Evolutionary conservation across 2,113 vertebrate genomes (phyloP).

Genomic region (Emydura subglobosa): DNA sequence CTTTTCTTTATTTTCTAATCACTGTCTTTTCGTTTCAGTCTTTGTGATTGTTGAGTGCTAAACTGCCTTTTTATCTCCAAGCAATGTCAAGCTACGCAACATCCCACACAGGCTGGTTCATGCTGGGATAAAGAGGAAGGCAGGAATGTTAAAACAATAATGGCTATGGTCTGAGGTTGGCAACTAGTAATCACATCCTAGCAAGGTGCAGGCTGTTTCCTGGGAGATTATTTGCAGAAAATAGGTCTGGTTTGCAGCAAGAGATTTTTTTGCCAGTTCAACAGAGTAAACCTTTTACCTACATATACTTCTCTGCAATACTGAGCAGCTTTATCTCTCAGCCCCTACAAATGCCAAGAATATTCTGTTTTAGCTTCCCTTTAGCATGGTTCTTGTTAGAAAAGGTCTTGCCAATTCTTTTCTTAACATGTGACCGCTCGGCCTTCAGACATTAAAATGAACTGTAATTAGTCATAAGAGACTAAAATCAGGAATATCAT

Average conservation of each 20-base stretch:
- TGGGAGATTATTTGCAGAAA: slow-evolving; percentile 83
- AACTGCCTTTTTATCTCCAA: slow-evolving; percentile 81
- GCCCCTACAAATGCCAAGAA: slow-evolving; percentile 7
- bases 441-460: not conserved
- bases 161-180: slow-evolving; percentile 78
- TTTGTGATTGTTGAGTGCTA: slow-evolving; percentile 73
- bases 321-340: slow-evolving; percentile 47
- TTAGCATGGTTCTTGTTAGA: not conserved
- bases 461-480: not conserved
- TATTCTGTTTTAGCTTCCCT: not conserved
- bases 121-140: slow-evolving; percentile 83
- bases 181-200: slow-evolving; percentile 81
- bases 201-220: slow-evolving; percentile 77
- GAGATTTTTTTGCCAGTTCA: slow-evolving; percentile 36
- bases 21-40: slow-evolving; percentile 79
- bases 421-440: not conserved
- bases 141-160: slow-evolving; percentile 85
- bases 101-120: slow-evolving; percentile 71
- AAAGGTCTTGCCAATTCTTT: not conserved
- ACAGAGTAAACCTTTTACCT: slow-evolving; percentile 55
- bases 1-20: slow-evolving; percentile 81
- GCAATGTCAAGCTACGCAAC: slow-evolving; percentile 77
- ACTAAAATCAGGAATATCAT: slow-evolving; percentile 14
- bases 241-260: slow-evolving; percentile 74
- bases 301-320: slow-evolving; percentile 44